Percentiles rank a stretch among this genome's conserved stretches.
Evolutionary conservation across 2,888 invertebrate species (phyloP).

Genomic region (Meiosimyza decipiens): DNA sequence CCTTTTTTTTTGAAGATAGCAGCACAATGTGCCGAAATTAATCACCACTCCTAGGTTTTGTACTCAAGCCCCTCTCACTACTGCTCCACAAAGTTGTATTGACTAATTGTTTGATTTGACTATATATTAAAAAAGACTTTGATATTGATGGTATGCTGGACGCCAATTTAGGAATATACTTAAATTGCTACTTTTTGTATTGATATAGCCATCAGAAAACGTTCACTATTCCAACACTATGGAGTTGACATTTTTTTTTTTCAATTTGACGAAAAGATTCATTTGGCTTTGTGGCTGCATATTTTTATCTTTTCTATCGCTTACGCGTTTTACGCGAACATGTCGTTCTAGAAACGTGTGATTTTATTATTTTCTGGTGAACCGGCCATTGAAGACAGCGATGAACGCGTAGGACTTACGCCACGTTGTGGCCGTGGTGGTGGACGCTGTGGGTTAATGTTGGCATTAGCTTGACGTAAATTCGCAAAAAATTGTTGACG

Average conservation of each 20-base stretch:
- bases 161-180: no score
- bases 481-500: slow-evolving; percentile 66
- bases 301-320: neutral
- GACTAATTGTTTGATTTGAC: no score
- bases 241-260: neutral
- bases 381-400: slow-evolving; percentile 62
- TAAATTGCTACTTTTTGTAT: neutral
- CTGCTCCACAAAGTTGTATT: no score
- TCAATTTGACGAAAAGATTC: neutral
- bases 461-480: slow-evolving; percentile 64
- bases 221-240: neutral
- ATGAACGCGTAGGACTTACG: slow-evolving; percentile 56
- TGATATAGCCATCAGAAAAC: neutral
- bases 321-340: no score
- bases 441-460: slow-evolving; percentile 60
- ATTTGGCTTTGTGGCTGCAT: slow-evolving; percentile 31
- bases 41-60: no score
- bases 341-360: slow-evolving; percentile 60
- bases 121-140: no score
- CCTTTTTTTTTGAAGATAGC: no score
- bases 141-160: no score
- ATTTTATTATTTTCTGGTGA: slow-evolving; percentile 64
- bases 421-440: slow-evolving; percentile 48
- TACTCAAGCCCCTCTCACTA: no score
- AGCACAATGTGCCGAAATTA: no score